Conservation (phyloP, 2,113 vertebrate species). For the Aldabrachelys gigantea region DNA sequence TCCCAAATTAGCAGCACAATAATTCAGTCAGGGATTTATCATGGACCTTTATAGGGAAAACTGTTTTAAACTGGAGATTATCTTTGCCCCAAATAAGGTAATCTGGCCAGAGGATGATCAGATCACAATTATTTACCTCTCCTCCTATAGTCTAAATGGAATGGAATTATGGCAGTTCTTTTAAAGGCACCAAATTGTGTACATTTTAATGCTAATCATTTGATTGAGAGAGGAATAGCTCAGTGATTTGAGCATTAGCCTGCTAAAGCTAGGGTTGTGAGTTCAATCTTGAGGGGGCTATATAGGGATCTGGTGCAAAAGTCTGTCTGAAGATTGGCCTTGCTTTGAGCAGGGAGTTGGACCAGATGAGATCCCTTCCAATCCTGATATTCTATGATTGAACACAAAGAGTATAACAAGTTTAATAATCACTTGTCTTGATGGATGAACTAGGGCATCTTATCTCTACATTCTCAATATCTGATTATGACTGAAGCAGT, state of each 20-base stretch:
- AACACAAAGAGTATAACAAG: background rate
- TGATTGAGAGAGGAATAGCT: background rate
- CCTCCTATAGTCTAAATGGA: background rate
- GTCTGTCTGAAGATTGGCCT: too few relatives aligned
- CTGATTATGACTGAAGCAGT: background rate
- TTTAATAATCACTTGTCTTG: slow-evolving; percentile 15
- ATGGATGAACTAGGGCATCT: slow-evolving; percentile 3
- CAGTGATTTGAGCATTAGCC: too few relatives aligned
- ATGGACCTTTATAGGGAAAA: background rate
- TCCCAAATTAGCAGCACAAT: background rate
- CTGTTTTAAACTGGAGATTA: background rate
- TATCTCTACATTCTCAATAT: slow-evolving; percentile 30
- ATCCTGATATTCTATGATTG: background rate
- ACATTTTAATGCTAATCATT: background rate
- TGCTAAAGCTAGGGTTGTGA: too few relatives aligned
- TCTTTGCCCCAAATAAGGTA: background rate
- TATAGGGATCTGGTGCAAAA: too few relatives aligned
- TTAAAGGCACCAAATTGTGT: background rate
- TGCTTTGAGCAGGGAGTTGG: too few relatives aligned
- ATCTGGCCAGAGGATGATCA: background rate
- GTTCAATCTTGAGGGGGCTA: too few relatives aligned
- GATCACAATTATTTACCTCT: background rate
- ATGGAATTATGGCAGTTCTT: background rate
- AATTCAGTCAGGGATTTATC: background rate
- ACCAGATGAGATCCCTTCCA: too few relatives aligned